A percentile compares a stretch with the other conserved stretches of the same genome.
phyloP scores from a whole-genome alignment of 2,888 invertebrate species.

The Calephelis perditalis region DNA sequence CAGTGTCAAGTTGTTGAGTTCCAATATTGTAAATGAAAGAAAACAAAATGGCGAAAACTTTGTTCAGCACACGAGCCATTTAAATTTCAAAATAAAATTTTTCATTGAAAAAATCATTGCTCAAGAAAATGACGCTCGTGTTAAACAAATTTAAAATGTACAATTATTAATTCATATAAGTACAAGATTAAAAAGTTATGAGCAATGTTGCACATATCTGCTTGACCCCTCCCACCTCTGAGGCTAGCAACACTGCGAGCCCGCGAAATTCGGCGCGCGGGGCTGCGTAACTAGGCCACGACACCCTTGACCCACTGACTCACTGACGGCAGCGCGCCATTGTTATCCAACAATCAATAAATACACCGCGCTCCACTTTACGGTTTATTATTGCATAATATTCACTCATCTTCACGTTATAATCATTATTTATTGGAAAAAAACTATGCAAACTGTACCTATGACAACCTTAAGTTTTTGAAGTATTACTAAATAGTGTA shows the following conservation, averaged over 20 bases:
- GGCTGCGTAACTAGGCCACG: conserved; percentile 67
- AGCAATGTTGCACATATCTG: conserved; percentile 22
- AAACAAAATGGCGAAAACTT: too few species aligned
- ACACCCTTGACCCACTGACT: conserved; percentile 74
- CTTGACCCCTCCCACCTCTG: conserved; percentile 50
- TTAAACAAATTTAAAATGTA: conserved; percentile 7
- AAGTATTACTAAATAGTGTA: too few species aligned
- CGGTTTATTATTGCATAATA: conserved; percentile 64
- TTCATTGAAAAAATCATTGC: conserved; percentile 14
- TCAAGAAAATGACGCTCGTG: conserved; percentile 7
- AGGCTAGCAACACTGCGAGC: conserved; percentile 65
- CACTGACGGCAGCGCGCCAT: conserved; percentile 72
- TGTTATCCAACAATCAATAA: conserved; percentile 78
- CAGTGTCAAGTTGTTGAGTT: too few species aligned
- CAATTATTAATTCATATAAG: conserved; percentile 13
- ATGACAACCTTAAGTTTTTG: neutral
- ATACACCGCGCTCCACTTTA: conserved; percentile 60
- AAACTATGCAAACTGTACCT: neutral
- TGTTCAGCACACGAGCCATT: too few species aligned
- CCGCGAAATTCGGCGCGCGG: conserved; percentile 73
- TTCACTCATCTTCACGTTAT: conserved; percentile 38
- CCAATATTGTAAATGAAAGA: too few species aligned
- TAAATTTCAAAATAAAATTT: conserved; percentile 22
- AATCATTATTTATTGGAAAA: neutral
- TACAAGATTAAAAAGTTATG: conserved; percentile 20